Evolutionary conservation across 2,888 invertebrate species (phyloP).

Genomic region (Acleris cristana): DNA sequence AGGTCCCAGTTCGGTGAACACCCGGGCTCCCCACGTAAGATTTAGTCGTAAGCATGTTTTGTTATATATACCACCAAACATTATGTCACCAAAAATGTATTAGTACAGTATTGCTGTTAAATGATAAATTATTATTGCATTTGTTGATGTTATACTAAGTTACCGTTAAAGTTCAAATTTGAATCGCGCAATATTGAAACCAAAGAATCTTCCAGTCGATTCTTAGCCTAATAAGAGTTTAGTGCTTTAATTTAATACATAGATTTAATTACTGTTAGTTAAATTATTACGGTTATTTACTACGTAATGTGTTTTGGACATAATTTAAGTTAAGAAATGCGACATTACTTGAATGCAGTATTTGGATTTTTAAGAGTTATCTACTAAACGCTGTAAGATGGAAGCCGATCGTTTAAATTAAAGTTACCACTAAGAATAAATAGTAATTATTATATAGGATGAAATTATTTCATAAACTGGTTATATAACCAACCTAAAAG

Average conservation of each 20-base stretch:
- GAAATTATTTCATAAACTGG: too few relatives aligned
- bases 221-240: slow-evolving; percentile 66
- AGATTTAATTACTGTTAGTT: slow-evolving; percentile 57
- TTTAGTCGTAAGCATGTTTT: slow-evolving; percentile 35
- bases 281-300: slow-evolving; percentile 57
- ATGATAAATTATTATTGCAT: slow-evolving; percentile 64
- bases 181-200: slow-evolving; percentile 71
- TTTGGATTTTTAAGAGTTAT: slow-evolving; percentile 14
- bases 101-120: slow-evolving; percentile 68
- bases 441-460: too few relatives aligned
- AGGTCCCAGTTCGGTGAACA: neutral
- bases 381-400: slow-evolving; percentile 6
- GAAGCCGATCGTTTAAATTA: neutral
- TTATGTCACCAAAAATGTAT: slow-evolving; percentile 59
- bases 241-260: slow-evolving; percentile 62
- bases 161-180: slow-evolving; percentile 78
- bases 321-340: slow-evolving; percentile 27
- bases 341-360: slow-evolving; percentile 28
- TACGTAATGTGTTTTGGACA: slow-evolving; percentile 33
- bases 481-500: too few relatives aligned
- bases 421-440: too few relatives aligned
- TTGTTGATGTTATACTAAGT: slow-evolving; percentile 75
- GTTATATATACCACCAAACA: slow-evolving; percentile 45
- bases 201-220: slow-evolving; percentile 79
- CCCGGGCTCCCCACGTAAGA: neutral